Evolutionary conservation across 2,888 invertebrate genomes (phyloP).

Genomic region (Allolobophora icterica): DNA sequence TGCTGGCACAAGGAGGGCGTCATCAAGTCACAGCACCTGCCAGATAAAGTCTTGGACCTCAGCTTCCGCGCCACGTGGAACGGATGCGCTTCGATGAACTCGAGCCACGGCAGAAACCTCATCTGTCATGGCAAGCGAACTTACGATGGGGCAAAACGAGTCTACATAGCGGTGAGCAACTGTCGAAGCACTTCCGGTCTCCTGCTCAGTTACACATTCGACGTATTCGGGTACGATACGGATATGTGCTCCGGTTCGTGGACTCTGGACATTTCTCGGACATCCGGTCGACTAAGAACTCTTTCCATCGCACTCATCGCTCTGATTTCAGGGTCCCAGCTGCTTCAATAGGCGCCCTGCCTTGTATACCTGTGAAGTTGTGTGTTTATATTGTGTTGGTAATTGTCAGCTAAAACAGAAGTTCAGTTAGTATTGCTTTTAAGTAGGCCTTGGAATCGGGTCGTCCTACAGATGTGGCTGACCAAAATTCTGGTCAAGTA

Average conservation of each 20-base stretch:
- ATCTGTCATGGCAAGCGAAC: slow-evolving; percentile 43
- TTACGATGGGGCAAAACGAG: slow-evolving; percentile 39
- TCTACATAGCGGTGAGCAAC: slow-evolving; percentile 48
- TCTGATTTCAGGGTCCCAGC: background rate
- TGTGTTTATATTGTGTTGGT: background rate
- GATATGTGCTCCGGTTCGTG: slow-evolving; percentile 32
- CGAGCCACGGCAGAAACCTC: slow-evolving; percentile 37
- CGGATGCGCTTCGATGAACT: slow-evolving; percentile 46
- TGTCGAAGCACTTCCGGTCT: slow-evolving; percentile 45
- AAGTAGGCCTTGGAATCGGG: background rate
- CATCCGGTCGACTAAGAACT: background rate
- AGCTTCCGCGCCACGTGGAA: slow-evolving; percentile 46
- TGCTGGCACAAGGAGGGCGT: slow-evolving; percentile 49
- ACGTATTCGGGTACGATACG: slow-evolving; percentile 46
- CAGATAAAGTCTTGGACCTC: slow-evolving; percentile 46
- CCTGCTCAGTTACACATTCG: slow-evolving; percentile 44
- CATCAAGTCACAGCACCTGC: slow-evolving; percentile 40
- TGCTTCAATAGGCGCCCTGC: background rate
- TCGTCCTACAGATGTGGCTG: background rate
- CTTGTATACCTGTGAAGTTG: too few species aligned
- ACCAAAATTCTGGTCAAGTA: background rate
- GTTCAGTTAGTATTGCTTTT: background rate
- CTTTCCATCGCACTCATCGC: background rate
- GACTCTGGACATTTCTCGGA: background rate
- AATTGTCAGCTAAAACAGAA: background rate